These are phyloP conservation scores for Tiliqua scincoides DNA, from an alignment of 2,113 vertebrate species.

Conservation along the genomic window DNA sequence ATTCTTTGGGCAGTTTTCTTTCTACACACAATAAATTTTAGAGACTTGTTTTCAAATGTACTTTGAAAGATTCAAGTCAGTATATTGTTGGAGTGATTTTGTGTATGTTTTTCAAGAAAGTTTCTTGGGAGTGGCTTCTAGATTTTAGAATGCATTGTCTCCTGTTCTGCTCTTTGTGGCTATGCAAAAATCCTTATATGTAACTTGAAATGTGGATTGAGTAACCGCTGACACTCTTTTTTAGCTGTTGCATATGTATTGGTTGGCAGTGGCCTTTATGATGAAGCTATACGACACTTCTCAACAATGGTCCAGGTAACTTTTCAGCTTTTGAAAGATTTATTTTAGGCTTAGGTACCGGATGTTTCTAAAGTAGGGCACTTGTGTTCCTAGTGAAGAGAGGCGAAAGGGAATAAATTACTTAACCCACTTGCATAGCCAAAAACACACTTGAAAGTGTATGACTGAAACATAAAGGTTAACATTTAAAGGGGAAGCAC, in stretches of 20 bases:
- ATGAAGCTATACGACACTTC: constrained; percentile 97
- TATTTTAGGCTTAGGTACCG: neutral
- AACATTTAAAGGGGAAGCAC: neutral
- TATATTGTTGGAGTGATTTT: neutral
- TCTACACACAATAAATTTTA: neutral
- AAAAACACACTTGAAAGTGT: neutral
- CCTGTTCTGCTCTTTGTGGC: neutral
- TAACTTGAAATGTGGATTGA: neutral
- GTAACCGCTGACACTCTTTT: constrained; percentile 49
- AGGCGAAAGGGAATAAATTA: neutral
- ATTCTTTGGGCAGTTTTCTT: neutral
- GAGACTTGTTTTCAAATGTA: neutral
- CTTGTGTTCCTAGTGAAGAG: neutral
- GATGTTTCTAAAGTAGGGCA: neutral
- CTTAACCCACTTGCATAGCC: neutral
- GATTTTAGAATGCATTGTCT: neutral
- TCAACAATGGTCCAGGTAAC: constrained; percentile 94
- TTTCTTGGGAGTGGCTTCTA: neutral
- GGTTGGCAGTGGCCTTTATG: constrained; percentile 92
- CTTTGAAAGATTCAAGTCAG: neutral
- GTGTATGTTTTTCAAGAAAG: neutral
- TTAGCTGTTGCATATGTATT: constrained; percentile 95
- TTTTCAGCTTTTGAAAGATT: constrained; percentile 33
- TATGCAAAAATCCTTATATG: neutral
- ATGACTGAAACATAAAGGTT: neutral